Evolutionary conservation across 2,888 invertebrate species (phyloP), one percentile per base, ranked within the genome.

Genomic region (Eretmocerus hayati): DNA sequence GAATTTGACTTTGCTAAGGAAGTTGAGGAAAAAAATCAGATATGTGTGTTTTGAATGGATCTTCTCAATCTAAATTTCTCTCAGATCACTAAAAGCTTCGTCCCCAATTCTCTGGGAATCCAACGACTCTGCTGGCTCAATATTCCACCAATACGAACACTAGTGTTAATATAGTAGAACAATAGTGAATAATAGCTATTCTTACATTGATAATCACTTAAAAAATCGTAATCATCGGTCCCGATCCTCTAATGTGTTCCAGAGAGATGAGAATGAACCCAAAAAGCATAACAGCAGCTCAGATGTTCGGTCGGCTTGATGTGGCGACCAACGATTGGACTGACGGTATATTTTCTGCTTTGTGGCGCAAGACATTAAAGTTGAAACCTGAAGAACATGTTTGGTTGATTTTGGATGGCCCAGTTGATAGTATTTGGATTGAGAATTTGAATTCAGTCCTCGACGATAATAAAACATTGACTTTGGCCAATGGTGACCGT

Each of bases 281-380:
- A 0, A 96, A 96, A 75, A 90, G 95, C 15, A 95, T 96, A 63
- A 95, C 95, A 13, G 90, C 95, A 0, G 85, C 94, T 0, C 95
- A 96, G 77, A 96, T 96, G 96, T 96, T 96, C 68, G 96, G 96
- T 0, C 81, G 92, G 22, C 75, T 95, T 19, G 95, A 96, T 66
- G 95, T 96, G 0, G 94, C 95, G 3, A 96, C 95, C 2, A 96
- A 96, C 65, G 96, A 96, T 66, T 96, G 96, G 96, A 96, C 95
- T 0, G 95, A 96, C 69, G 96, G 96, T 5, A 94, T 96, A 62
- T 96, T 96, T 73, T 94, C 95, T 1, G 92, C 95, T 0, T 75
- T 96, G 0, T 96, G 95, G 96, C 79, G 95, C 32, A 92, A 94
- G 73, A 94, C 95, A 0, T 77, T 93, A 2, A 90, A 90, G 72